These are phyloP conservation scores for Ceratosolen fusciceps DNA, from an alignment of 1,140 invertebrate species.

Conservation along the genomic window DNA sequence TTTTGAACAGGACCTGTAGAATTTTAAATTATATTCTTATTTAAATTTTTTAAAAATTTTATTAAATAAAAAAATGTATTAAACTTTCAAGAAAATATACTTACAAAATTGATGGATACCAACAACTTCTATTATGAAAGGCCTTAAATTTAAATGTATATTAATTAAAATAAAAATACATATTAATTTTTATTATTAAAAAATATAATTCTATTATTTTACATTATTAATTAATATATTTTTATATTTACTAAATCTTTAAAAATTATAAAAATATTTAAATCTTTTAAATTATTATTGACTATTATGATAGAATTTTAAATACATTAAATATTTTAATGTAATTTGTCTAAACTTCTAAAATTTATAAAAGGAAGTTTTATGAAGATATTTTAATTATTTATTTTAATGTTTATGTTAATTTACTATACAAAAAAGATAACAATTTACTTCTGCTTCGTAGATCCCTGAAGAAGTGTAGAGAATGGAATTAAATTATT, in stretches of 20 bases:
- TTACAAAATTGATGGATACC: conserved; percentile 64
- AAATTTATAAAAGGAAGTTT: background rate
- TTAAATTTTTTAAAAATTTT: background rate
- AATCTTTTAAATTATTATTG: no score
- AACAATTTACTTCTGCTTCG: conserved; percentile 58
- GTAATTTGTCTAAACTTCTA: background rate
- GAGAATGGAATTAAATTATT: conserved; percentile 64
- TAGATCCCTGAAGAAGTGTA: conserved; percentile 58
- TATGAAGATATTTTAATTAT: background rate
- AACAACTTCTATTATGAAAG: conserved; percentile 64
- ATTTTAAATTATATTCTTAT: no score
- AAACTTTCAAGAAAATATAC: conserved; percentile 50
- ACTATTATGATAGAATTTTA: background rate
- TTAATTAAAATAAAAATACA: no score
- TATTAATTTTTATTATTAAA: background rate
- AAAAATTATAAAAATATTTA: no score
- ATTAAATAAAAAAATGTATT: background rate
- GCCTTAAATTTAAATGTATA: no score
- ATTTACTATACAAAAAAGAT: background rate
- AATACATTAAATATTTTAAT: background rate
- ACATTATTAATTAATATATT: no score
- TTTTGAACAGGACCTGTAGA: conserved; percentile 60
- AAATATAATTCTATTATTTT: no score
- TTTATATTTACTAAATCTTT: background rate
- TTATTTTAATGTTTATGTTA: background rate